Conservation (phyloP, 2,888 invertebrate species). For the Drosophila melanosoma region DNA sequence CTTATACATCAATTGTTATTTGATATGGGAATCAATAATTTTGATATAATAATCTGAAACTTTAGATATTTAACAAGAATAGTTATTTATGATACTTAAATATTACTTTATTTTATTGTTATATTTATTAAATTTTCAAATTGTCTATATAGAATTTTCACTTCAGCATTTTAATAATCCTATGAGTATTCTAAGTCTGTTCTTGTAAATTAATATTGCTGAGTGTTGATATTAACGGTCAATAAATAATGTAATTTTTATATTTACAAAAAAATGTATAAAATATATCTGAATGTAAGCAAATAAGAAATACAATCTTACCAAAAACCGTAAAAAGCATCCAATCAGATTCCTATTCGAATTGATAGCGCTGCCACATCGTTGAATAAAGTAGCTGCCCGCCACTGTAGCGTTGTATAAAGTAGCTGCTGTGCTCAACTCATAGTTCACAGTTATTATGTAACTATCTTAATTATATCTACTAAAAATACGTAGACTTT, state of each 20-base stretch:
- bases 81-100: too few relatives aligned
- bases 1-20: too few relatives aligned
- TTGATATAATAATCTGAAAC: too few relatives aligned
- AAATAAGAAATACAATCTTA: not conserved
- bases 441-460: not conserved
- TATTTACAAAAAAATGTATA: not conserved
- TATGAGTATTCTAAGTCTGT: too few relatives aligned
- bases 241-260: not conserved
- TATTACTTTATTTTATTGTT: too few relatives aligned
- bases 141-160: too few relatives aligned
- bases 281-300: not conserved
- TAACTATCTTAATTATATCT: not conserved
- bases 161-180: too few relatives aligned
- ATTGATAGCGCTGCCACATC: constrained; percentile 29
- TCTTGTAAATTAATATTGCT: too few relatives aligned
- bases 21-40: too few relatives aligned
- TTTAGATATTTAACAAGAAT: too few relatives aligned
- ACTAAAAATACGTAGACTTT: not conserved
- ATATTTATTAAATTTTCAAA: too few relatives aligned
- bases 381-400: constrained; percentile 3
- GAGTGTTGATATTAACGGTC: too few relatives aligned
- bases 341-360: not conserved
- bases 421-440: not conserved
- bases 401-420: not conserved
- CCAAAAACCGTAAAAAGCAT: not conserved